Base-by-base conservation (phyloP, 1,140 invertebrate species). In the Ctenoplectra terminalis region DNA sequence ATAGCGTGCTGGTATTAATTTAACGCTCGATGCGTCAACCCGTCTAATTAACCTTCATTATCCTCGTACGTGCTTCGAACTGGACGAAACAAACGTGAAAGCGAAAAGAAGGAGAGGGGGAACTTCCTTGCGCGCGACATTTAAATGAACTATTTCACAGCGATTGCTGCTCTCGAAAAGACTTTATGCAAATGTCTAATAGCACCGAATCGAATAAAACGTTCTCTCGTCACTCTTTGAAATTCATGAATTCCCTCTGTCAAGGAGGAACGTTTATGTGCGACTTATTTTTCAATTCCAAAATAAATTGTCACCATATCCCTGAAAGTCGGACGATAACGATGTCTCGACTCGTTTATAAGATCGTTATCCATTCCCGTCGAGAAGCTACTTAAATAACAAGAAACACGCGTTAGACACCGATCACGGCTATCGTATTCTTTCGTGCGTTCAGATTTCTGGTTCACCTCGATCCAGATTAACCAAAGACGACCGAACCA, bases 21-120 rank as follows among this genome's bases (percentile, higher is more conserved):
- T 85, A 85, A 85, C 76, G 56, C 78, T 60, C 75, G 79, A 89
- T 87, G 78, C 76, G 78, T 82, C 84, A 71, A 77, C 64, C 52
- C 69, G 80, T 83, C 82, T 88, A 86, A 90, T 90, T 90, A 90
- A 90, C 86, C 82, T 86, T 89, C 86, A 80, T 85, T 79, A 72
- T 76, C 34, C 40, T 74, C 74, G 67, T 85, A 85, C 75, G 81
- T 88, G 73, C 52, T 56, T 29, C 52, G 61, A 64, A 73, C n/a
- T 29, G 46, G 40, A 37, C 67, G 50, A 31, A 40, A 77, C 20
- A 63, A n/a, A 52, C 20, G 73, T 9, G 73, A 75, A 50, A 75
- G 23, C 56, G 31, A n/a, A 34, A 17, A 13, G 34, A 15, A 46
- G 15, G 31, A 11, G n/a, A 20, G 15, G 4, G 8, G 26, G 34